A percentile compares a stretch with the other conserved stretches of the same genome.
Conservation (phyloP, 2,113 vertebrate genomes). For the Erythrocebus patas region DNA sequence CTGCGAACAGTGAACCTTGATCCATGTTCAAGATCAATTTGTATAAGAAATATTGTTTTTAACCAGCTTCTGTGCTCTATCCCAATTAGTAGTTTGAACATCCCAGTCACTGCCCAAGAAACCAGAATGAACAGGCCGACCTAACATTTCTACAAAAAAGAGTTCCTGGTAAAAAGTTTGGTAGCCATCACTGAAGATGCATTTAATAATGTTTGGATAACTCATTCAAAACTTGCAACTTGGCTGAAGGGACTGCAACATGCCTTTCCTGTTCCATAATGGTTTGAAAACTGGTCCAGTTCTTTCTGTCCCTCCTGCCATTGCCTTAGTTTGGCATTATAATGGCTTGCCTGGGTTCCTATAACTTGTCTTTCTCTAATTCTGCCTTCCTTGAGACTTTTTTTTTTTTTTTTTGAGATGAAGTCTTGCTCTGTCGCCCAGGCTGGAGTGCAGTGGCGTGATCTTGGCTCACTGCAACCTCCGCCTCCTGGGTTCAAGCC, state of each 20-base stretch:
- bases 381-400: not conserved
- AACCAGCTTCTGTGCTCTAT: not conserved
- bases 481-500: too few relatives aligned
- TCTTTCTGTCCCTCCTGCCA: not conserved
- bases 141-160: not conserved
- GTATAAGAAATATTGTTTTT: not conserved
- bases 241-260: not conserved
- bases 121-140: not conserved
- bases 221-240: not conserved
- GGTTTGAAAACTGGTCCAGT: not conserved
- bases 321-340: not conserved
- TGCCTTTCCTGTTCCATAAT: too few relatives aligned
- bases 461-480: too few relatives aligned
- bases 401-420: too few relatives aligned
- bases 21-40: not conserved
- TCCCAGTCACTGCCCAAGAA: not conserved
- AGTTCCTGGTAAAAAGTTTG: not conserved
- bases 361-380: not conserved
- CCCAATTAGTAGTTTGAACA: not conserved
- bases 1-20: not conserved
- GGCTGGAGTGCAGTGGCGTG: too few relatives aligned
- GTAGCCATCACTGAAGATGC: not conserved
- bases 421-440: too few relatives aligned
- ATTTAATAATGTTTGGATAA: not conserved
- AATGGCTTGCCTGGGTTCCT: not conserved